Evolutionary conservation across 2,888 invertebrate genomes (phyloP).

Genomic region (Euphydryas editha): DNA sequence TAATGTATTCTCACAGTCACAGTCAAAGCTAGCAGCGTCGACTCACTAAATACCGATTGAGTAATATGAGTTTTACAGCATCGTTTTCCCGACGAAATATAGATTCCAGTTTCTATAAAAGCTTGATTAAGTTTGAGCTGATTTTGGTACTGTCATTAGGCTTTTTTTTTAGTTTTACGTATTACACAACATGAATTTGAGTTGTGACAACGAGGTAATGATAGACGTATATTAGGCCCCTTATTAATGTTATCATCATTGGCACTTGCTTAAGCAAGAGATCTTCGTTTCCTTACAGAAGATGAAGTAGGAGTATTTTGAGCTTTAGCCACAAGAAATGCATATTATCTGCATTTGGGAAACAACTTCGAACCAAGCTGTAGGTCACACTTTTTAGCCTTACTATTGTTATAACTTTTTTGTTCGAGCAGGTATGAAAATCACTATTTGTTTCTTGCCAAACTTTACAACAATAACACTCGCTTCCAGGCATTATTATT

Average conservation of each 20-base stretch:
- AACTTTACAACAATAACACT: background rate
- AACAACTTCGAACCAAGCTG: background rate
- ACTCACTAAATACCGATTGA: no score
- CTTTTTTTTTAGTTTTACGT: no score
- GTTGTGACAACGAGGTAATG: no score
- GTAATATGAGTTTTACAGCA: no score
- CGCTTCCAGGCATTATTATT: background rate
- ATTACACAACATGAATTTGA: no score
- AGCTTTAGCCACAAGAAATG: background rate
- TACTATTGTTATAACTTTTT: background rate
- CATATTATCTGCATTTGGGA: background rate
- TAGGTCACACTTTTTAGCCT: background rate
- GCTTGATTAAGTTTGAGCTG: no score
- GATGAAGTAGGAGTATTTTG: background rate
- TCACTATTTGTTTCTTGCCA: background rate
- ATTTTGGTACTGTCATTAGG: no score
- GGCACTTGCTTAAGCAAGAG: background rate
- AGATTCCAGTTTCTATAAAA: no score
- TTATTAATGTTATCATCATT: background rate
- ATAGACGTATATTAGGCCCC: no score
- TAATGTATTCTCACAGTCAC: no score
- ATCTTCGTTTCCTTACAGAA: background rate
- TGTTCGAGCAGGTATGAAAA: background rate
- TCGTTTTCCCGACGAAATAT: no score
- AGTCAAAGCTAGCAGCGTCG: no score